These are phyloP conservation scores for Torymus tubicola DNA, from an alignment of 2,888 invertebrate genomes.

Conservation along the genomic window DNA sequence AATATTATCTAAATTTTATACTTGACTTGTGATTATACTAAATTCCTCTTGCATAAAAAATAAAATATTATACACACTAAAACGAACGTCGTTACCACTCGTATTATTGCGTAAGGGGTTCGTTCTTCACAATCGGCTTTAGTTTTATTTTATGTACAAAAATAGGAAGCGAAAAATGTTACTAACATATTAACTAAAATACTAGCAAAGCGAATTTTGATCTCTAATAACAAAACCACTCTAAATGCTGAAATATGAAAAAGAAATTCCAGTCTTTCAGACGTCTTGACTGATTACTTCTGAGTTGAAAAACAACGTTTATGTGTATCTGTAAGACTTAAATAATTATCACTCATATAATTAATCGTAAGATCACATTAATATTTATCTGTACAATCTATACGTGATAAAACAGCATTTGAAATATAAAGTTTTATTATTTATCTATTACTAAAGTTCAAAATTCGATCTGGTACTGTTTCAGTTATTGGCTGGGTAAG, in stretches of 20 bases:
- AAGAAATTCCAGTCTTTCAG: too few species aligned
- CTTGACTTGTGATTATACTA: slow-evolving; percentile 51
- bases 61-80: slow-evolving; percentile 66
- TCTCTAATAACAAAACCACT: slow-evolving; percentile 42
- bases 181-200: slow-evolving; percentile 29
- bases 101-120: slow-evolving; percentile 64
- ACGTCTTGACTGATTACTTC: too few species aligned
- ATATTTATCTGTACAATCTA: neutral
- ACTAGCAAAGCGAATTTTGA: slow-evolving; percentile 43
- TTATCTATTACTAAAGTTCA: slow-evolving; percentile 35
- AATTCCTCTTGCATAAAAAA: slow-evolving; percentile 63
- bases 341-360: neutral
- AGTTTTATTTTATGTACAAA: slow-evolving; percentile 63
- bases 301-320: neutral
- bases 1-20: slow-evolving; percentile 37
- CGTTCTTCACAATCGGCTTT: slow-evolving; percentile 60
- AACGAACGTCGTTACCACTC: slow-evolving; percentile 60
- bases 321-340: neutral
- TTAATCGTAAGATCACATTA: slow-evolving; percentile 22
- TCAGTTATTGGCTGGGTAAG: slow-evolving; percentile 24
- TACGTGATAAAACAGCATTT: slow-evolving; percentile 4
- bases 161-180: slow-evolving; percentile 64
- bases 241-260: too few species aligned
- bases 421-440: neutral
- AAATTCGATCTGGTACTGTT: slow-evolving; percentile 37